Conservation (phyloP, 2,797 vertebrate genomes). For the Microctenopoma steveboyesi region DNA sequence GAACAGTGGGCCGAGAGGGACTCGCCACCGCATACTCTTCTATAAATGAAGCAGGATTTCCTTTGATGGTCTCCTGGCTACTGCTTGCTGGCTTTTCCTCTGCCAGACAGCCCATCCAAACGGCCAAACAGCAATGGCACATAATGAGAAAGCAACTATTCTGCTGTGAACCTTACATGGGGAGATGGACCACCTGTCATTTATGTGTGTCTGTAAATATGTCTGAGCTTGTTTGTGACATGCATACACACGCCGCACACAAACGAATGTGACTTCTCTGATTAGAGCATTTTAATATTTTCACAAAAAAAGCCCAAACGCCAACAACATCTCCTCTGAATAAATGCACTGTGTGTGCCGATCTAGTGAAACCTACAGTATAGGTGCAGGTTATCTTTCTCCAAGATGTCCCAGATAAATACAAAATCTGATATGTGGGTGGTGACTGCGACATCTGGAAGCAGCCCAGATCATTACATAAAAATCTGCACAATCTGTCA, state of each 20-base stretch:
- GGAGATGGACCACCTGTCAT: slow-evolving; percentile 46
- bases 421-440: slow-evolving; percentile 26
- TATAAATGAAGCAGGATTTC: slow-evolving; percentile 60
- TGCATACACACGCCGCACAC: no score
- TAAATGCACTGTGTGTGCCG: no score
- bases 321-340: no score
- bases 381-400: slow-evolving; percentile 20
- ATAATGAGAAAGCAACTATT: slow-evolving; percentile 55
- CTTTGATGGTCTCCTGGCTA: slow-evolving; percentile 51
- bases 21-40: slow-evolving; percentile 5
- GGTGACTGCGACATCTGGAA: slow-evolving; percentile 27
- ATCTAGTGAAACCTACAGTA: neutral
- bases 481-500: slow-evolving; percentile 20
- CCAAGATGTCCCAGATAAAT: slow-evolving; percentile 14
- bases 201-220: neutral
- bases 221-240: no score
- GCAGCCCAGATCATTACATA: slow-evolving; percentile 9
- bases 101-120: slow-evolving; percentile 40
- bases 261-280: no score
- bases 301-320: no score
- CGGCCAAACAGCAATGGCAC: slow-evolving; percentile 49
- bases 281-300: no score
- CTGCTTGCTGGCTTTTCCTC: slow-evolving; percentile 45
- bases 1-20: slow-evolving; percentile 36
- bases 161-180: slow-evolving; percentile 17